Evolutionary conservation across 2,113 vertebrate genomes (phyloP), one percentile per base, ranked within the genome.

Genomic region (Lota lota): DNA sequence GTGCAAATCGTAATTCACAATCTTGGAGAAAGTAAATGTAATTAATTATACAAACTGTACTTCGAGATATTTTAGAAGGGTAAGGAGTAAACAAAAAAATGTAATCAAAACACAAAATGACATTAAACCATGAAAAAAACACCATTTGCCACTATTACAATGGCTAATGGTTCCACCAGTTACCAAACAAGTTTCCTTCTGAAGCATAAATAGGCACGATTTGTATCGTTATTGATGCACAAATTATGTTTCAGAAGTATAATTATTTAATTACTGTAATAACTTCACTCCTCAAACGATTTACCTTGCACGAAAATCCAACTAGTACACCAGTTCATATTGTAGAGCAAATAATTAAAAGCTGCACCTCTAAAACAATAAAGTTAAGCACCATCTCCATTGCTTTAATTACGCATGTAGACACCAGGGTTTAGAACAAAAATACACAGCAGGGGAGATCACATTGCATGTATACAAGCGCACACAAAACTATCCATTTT

Each of bases 381-480:
- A 79, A 67, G 66, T 90, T 76, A 83, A 88, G 82, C 84, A 85
- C 72, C 78, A 72, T 83, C 78, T 80, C 85, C 85, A 89, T 90
- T 90, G 83, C 87, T 90, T 89, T 85, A 86, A 90, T 91, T 79
- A 89, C 80, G 77, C 75, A 89, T 84, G 74, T 73, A 86, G 80
- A 87, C 77, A 59, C 86, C 84, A 88, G 85, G 83, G 78, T 81
- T 82, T 73, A 78, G 82, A 85, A 85, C 82, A 83, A 84, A 90
- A 76, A 88, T 76, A 85, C 83, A 86, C 78, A 79, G 78, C 79
- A 80, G 75, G 69, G 61, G 83, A 74, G 78, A 56, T 79, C 69
- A 86, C 84, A 88, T 83, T 82, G 85, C 83, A 89, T 86, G 87
- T 87, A 87, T 80, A 92, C 89, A 90, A 87, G 83, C 85, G 63